Base-by-base conservation (phyloP, 2,113 vertebrate species). In the Galbula dea region DNA sequence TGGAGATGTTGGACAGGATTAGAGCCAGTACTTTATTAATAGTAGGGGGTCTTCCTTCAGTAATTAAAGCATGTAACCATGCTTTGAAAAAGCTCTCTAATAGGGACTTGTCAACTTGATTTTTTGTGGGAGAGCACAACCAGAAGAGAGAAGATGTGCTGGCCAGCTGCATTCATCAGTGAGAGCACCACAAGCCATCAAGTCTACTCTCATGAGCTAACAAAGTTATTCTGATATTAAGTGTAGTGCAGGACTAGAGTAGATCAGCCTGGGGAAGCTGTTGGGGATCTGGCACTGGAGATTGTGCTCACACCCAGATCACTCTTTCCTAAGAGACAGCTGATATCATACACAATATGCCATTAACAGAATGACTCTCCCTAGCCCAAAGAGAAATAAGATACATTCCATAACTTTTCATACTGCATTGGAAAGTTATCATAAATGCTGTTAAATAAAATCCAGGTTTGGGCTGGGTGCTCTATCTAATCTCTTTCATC, bases 341-440 rank as follows among this genome's bases (percentile, higher is more conserved):
- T 63, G 61, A 54, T 61, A 27, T 24, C 54, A 30, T 26, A 41
- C 41, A 87, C n/a, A 68, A 81, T 66, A 83, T 30, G 24, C 58
- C 89, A 86, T 89, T 92, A 91, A 49, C 32, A 63, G 67, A 89
- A 93, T 89, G 88, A 45, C 27, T 81, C 77, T 80, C 71, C 52
- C 63, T 72, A 23, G 15, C 46, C 19, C n/a, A 43, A 61, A 13
- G 51, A 69, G 89, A 90, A 87, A 58, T 63, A 93, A 93, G 26
- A 79, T 57, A 4, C 32, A 79, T 81, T 55, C 83, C 69, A 75
- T 81, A 74, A 66, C 78, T 89, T 86, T 89, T 91, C 78, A 86
- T 54, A 58, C 14, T 77, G 34, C 43, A 88, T 88, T 91, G 52
- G 65, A 93, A 94, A 75, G 20, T 45, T 85, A 87, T 82, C n/a